Percentiles rank a stretch among this genome's conserved stretches.
phyloP scores from a whole-genome alignment of 2,113 vertebrate genomes.

The Hippocampus zosterae region DNA sequence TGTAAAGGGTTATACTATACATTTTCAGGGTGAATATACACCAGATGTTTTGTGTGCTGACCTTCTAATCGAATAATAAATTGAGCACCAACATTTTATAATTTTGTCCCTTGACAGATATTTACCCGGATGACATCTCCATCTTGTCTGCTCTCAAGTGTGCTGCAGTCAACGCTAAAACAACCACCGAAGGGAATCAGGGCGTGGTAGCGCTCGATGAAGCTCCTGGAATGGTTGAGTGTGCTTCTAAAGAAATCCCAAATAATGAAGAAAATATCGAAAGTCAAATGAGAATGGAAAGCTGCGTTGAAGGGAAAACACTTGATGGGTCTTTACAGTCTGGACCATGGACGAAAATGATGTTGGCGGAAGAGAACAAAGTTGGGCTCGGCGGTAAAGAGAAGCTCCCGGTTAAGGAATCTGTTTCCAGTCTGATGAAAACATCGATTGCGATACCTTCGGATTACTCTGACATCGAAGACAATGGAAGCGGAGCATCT shows the following conservation, averaged over 20 bases:
- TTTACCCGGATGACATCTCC: conserved; percentile 20
- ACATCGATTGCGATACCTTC: accelerated
- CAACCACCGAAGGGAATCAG: neutral
- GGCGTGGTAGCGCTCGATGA: neutral
- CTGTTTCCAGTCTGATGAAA: conserved; percentile 3
- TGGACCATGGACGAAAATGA: conserved; percentile 34
- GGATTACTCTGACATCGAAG: neutral
- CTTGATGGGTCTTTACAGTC: neutral
- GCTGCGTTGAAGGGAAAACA: conserved; percentile 21
- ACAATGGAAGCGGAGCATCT: conserved; percentile 27
- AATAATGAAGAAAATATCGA: neutral
- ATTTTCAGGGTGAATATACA: neutral
- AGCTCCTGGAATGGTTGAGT: neutral
- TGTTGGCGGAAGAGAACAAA: conserved; percentile 37
- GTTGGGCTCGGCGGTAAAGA: neutral
- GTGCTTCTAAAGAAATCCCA: neutral
- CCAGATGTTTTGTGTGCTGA: neutral
- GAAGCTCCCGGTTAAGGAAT: neutral
- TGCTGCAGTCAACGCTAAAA: neutral
- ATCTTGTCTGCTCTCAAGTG: conserved; percentile 47
- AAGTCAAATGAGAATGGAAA: conserved; percentile 9
- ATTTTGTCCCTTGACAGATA: conserved; percentile 28
- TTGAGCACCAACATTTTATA: neutral
- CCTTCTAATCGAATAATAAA: neutral
- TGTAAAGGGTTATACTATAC: neutral